Conservation (phyloP, 2,113 vertebrate species). For the Anoura caudifer region DNA sequence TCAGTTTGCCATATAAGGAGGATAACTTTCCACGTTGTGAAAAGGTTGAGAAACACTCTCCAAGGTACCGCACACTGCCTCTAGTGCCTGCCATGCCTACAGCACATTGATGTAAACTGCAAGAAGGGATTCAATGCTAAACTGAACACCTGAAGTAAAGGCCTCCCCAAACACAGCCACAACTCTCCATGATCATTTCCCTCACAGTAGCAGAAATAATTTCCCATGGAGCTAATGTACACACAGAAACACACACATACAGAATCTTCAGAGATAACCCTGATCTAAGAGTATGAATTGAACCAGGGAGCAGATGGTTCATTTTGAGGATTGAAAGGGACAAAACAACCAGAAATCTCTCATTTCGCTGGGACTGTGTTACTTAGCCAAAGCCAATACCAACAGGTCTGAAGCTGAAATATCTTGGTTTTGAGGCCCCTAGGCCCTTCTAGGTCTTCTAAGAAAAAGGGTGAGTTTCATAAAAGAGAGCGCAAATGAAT, state of each 20-base stretch:
- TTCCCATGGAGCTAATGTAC: neutral
- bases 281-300: neutral
- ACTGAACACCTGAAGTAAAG: neutral
- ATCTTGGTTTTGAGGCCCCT: neutral
- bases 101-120: neutral
- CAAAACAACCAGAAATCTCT: neutral
- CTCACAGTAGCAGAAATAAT: neutral
- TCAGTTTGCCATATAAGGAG: neutral
- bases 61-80: neutral
- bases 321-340: neutral
- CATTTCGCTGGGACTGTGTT: neutral
- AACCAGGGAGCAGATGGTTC: neutral
- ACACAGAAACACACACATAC: neutral
- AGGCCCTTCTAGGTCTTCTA: neutral
- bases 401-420: neutral
- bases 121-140: neutral
- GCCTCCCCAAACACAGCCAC: neutral
- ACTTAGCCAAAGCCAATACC: neutral
- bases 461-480: neutral
- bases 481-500: neutral
- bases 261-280: neutral
- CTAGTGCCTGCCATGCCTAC: rapidly evolving
- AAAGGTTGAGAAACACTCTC: neutral
- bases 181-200: neutral
- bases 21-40: neutral